Base-by-base conservation (phyloP, 2,888 invertebrate genomes). In the Mayetiola destructor region DNA sequence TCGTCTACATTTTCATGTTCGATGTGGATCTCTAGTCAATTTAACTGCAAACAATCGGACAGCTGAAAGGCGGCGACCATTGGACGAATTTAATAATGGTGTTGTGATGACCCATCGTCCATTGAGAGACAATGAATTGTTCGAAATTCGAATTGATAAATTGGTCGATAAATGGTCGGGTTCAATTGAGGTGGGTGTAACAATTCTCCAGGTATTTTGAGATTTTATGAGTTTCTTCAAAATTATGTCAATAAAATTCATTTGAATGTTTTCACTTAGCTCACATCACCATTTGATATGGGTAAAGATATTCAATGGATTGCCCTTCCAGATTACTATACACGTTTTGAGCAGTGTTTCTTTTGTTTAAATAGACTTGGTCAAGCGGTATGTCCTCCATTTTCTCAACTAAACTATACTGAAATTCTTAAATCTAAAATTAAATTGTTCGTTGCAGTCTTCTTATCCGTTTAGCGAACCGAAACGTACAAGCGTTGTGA, bases 61-160 rank as follows among this genome's bases (percentile, higher is more conserved):
- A 4, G 93, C 93, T 0, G 90, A 93, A 68, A 78, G 95, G 59
- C 80, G 88, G 57, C 78, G 91, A 59, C 93, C 94, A 0, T 73
- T 89, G 6, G 93, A 93, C 66, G 94, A 95, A 70, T 95, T 94
- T 69, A 94, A 95, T 70, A 93, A 95, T 70, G 94, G 92, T 0
- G 92, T 95, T 2, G 91, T 94, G 1, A 91, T 95, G 88, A 94
- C 93, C 2, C 88, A 91, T 66, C 78, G 95, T 39, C 85, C 90
- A 0, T 73, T 96, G 3, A 77, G 80, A 60, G 90, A 92, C 68
- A 85, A 89, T 65, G 95, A 95, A 71, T 73, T 94, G 20, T 96
- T 95, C 71, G 94, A 95, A 80, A 93, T 95, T 67, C 80, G 91
- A 57, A 91, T 96, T 62, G 94, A 95, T 66, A 80, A 85, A 64